phyloP scores from a whole-genome alignment of 2,888 invertebrate species.

The Oxystoma pomonae region DNA sequence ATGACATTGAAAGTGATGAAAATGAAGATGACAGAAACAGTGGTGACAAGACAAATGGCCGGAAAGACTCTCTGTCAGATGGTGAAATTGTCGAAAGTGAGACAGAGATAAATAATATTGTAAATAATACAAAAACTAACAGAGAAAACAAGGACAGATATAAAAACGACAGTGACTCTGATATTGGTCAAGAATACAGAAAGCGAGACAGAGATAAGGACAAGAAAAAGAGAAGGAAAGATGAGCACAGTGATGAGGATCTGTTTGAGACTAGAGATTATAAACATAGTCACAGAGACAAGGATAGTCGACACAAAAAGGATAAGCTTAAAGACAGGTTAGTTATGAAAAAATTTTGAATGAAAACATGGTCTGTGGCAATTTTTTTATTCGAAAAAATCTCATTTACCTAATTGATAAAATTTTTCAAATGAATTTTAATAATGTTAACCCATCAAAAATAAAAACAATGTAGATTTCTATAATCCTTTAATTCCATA shows the following conservation, averaged over 20 bases:
- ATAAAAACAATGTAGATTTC: too few species aligned
- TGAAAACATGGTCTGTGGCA: too few species aligned
- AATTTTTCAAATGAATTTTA: too few species aligned
- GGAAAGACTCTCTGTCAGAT: background rate
- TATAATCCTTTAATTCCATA: too few species aligned
- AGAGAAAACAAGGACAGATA: constrained; percentile 6
- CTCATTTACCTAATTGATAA: too few species aligned
- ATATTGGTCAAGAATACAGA: background rate
- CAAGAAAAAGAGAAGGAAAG: constrained; percentile 6
- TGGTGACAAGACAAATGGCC: constrained; percentile 14
- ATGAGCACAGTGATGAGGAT: constrained; percentile 10
- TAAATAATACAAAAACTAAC: background rate
- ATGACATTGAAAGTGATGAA: constrained; percentile 14
- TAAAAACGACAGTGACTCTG: constrained; percentile 10
- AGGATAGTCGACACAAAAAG: constrained; percentile 29
- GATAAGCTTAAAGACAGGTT: constrained; percentile 23
- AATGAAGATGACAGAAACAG: constrained; percentile 12
- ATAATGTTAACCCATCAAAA: too few species aligned
- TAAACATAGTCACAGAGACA: constrained; percentile 10
- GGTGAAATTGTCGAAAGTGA: constrained; percentile 17
- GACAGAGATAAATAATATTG: constrained; percentile 16
- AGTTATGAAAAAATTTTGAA: too few species aligned
- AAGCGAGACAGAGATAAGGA: background rate
- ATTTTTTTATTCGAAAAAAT: too few species aligned
- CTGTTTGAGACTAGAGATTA: constrained; percentile 7